Evolutionary conservation across 2,888 invertebrate genomes (phyloP).

Genomic region (Chloroclystis v-ata): DNA sequence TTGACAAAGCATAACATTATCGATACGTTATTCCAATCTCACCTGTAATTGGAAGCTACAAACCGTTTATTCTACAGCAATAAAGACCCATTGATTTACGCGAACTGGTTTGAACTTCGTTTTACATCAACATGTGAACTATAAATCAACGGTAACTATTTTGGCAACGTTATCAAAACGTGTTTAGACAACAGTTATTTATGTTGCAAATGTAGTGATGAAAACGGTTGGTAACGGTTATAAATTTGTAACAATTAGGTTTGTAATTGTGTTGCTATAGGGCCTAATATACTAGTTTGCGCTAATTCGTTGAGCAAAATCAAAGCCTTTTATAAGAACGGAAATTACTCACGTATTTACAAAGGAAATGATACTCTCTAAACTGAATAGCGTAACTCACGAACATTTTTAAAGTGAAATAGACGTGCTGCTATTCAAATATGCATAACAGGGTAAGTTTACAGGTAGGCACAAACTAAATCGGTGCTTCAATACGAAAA

Average conservation of each 20-base stretch:
- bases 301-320: too few relatives aligned
- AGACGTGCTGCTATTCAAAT: too few relatives aligned
- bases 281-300: too few relatives aligned
- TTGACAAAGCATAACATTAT: not conserved
- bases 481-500: too few relatives aligned
- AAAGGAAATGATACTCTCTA: too few relatives aligned
- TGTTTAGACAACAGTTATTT: constrained; percentile 12
- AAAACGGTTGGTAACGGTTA: not conserved
- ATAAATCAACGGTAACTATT: constrained; percentile 5
- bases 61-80: not conserved
- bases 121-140: not conserved
- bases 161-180: constrained; percentile 15
- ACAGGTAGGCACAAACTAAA: too few relatives aligned
- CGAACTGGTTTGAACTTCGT: not conserved
- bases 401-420: too few relatives aligned
- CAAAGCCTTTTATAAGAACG: too few relatives aligned
- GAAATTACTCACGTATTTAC: too few relatives aligned
- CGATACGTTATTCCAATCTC: too few relatives aligned
- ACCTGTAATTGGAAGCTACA: not conserved
- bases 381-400: too few relatives aligned
- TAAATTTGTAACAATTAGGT: not conserved
- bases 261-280: constrained; percentile 1
- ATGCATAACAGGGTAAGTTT: too few relatives aligned
- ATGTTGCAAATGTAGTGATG: not conserved
- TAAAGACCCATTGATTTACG: not conserved